A percentile compares a stretch with the other conserved stretches of the same genome.
Evolutionary conservation across 2,888 invertebrate genomes (phyloP).

Genomic region (Ametastegia equiseti): DNA sequence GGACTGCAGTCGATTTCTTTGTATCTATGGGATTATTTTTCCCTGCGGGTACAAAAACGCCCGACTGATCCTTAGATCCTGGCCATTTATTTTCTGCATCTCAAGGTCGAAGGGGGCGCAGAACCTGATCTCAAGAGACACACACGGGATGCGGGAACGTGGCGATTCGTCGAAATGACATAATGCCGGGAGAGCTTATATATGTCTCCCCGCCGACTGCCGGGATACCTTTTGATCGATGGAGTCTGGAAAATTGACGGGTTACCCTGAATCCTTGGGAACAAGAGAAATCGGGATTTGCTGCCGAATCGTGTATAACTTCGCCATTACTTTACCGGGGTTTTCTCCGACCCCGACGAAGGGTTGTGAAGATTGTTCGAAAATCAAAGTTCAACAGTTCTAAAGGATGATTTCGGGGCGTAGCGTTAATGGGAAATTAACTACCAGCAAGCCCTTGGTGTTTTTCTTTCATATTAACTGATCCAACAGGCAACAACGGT

Average conservation of each 20-base stretch:
- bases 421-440: background rate
- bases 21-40: background rate
- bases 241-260: background rate
- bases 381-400: background rate
- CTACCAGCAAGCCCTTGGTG: background rate
- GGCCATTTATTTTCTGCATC: background rate
- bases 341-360: too few relatives aligned
- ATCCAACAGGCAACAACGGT: too few relatives aligned
- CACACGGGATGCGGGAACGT: background rate
- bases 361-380: background rate
- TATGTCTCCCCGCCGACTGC: too few relatives aligned
- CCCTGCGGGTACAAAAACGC: background rate
- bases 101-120: background rate
- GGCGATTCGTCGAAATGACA: background rate
- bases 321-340: background rate
- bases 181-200: background rate
- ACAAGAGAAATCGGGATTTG: background rate
- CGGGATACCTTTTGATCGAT: slow-evolving; percentile 12
- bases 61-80: background rate
- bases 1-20: background rate
- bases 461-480: background rate
- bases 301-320: background rate
- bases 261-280: background rate
- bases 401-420: background rate
- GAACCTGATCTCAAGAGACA: background rate